Base-by-base conservation (phyloP, 2,113 vertebrate species). In the Mesembrinibis cayennensis region DNA sequence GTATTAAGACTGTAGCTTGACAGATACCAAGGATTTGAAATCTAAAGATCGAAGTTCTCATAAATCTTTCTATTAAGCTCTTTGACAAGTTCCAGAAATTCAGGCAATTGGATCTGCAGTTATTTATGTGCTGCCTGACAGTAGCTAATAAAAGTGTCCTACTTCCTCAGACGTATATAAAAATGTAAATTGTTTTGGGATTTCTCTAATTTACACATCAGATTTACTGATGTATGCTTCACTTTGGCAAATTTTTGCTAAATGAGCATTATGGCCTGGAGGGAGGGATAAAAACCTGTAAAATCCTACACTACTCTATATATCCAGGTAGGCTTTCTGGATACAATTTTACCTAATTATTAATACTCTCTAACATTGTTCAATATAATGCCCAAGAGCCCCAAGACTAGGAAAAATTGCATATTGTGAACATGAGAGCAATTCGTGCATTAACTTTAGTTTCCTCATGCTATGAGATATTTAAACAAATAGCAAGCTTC, bases 1-100 rank as follows among this genome's bases (percentile, higher is more conserved):
- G 42, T 53, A 45, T 79, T 91, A 89, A 62, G 18, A 20, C 59
- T 45, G 22, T 11, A 79, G 15, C 73, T 79, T 95, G 94, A 82
- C 81, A 94, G 59, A 42, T 65, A 62, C 36, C 16, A 36, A 72
- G 81, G 78, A 87, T 85, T 87, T 91, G 77, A 82, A 91, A 82
- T 29, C 30, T 65, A 53, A 76, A 79, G 73, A 69, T 84, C 49
- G 87, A 91, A 79, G 53, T 80, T 85, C 77, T 76, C 67, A 80
- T 93, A 74, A 71, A 74, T 91, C 78, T 95, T 94, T 87, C 53
- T 34, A 36, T 91, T 92, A 95, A 94, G 74, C 45, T 87, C 66
- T 73, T 58, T 88, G 89, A 87, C 83, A 94, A 77, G 58, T 91
- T 91, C 65, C 78, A 91, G 89, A 69, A 87, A 87, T n/a, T 20